Evolutionary conservation across 2,888 invertebrate genomes (phyloP), one percentile per base, ranked within the genome.

Genomic region (Unio pictorum): DNA sequence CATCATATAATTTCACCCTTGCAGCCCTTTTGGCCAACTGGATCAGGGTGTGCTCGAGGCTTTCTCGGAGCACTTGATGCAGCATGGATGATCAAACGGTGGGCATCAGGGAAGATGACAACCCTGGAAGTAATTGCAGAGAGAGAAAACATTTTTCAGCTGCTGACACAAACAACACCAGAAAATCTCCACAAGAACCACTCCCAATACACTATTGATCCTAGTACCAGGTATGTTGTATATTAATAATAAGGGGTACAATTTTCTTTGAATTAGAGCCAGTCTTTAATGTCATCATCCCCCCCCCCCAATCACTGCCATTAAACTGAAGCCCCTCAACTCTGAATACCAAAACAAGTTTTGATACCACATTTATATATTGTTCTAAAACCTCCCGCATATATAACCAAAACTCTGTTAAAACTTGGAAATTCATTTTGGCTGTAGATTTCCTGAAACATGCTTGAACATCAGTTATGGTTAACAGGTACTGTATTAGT

Each of bases 41-140:
- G 99, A 0, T 98, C 98, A 4, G 99, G 99, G 1, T 98, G 98
- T 91, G 99, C 98, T 0, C 93, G 99, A 69, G 99, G 99, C 20
- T 99, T 99, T 90, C 92, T 99, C 3, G 96, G 97, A 28, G 96
- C 96, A 5, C 93, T 99, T 90, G 99, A 99, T 91, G 95, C 98
- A 0, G 96, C 96, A 20, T 99, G 99, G 97, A 95, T 96, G 76
- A 94, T 98, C 71, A 93, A 95, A 80, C 92, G 94, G 70, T 97
- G 96, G 95, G 94, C 94, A 0, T 91, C 92, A 60, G 91, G 91
- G 61, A 93, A 93, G 1, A 89, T 91, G 68, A 95, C 95, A 74
- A 94, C 96, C 0, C 91, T 97, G 23, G 85, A 91, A 75, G 95
- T 98, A 30, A 91, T 99, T 66, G 97, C 98, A 0, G 98, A 99